Evolutionary conservation across 1,140 invertebrate genomes (phyloP).

Genomic region (Daktulosphaira vitifoliae): DNA sequence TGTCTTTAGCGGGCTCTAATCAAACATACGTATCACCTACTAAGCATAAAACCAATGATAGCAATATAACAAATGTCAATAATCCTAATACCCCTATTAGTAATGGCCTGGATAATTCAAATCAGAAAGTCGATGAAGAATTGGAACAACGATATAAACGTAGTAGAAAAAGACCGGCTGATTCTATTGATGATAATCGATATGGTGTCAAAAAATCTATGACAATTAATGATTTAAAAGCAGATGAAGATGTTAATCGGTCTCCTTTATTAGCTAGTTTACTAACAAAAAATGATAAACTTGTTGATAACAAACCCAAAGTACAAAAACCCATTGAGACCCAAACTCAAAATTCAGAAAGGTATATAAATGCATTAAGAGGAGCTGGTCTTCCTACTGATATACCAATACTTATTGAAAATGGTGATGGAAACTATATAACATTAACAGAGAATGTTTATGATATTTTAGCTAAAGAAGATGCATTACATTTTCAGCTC

Average conservation of each 20-base stretch:
- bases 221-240: background rate
- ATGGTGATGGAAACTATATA: conserved; percentile 49
- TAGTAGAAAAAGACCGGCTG: conserved; percentile 17
- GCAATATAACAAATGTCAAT: background rate
- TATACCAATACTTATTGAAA: conserved; percentile 49
- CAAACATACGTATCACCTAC: conserved; percentile 31
- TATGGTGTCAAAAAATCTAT: conserved; percentile 22
- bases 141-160: conserved; percentile 12
- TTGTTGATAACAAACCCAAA: conserved; percentile 30
- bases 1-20: conserved; percentile 39
- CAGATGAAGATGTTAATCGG: conserved; percentile 26
- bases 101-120: conserved; percentile 18
- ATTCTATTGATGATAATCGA: conserved; percentile 4
- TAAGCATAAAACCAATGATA: conserved; percentile 30
- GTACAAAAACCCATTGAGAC: conserved; percentile 20
- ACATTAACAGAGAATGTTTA: conserved; percentile 51
- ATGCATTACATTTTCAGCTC: conserved; percentile 49
- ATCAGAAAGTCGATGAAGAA: conserved; percentile 8
- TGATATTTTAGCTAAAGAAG: conserved; percentile 48
- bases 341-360: conserved; percentile 28
- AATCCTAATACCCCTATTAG: conserved; percentile 13
- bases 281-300: conserved; percentile 37
- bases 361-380: conserved; percentile 48
- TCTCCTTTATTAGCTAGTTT: conserved; percentile 39
- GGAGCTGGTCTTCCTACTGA: conserved; percentile 49